Base-by-base conservation (phyloP, 2,888 invertebrate species). In the Lasioglossum zephyrum region DNA sequence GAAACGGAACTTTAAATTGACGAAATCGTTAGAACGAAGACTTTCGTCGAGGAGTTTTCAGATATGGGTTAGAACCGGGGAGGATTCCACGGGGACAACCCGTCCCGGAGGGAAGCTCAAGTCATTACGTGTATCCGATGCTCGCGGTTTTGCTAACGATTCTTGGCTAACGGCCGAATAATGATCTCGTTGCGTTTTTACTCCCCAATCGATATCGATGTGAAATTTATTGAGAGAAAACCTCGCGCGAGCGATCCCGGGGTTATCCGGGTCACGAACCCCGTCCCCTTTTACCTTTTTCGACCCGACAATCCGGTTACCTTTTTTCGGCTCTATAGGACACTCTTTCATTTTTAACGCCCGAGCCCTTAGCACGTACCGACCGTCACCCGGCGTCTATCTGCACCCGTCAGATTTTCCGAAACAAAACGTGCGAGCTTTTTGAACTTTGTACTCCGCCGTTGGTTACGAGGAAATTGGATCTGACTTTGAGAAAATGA, bases 21-120 rank as follows among this genome's bases (percentile, higher is more conserved):
- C 66, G 86, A 81, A 84, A 89, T 86, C 86, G 81, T 89, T 89
- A 87, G 73, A 87, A 69, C 44, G 77, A 73, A 53, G 41, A 57
- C 41, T 83, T 44, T 70, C 74, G 69, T 26, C 63, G 22, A 18
- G 26, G 31, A 73, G 60, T 73, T 81, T 78, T 69, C 70, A 41
- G 39, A 86, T 82, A 73, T 83, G 66, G 83, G 80, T 80, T 78
- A 66, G 76, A 44, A 73, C 26, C 18, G 79, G n/a, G 63, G 77
- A 39, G 18, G 31, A 39, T 53, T 9, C 16, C 63, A 44, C 16
- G 39, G 63, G n/a, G 26, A 66, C 18, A 11, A 53, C 60, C 57
- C 74, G 31, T 63, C 53, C 41, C 8, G 57, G 47, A 31, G 41
- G 73, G 73, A 76, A 69, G 77, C 39, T 66, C 11, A 49, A 86